Evolutionary conservation across 2,797 vertebrate species (phyloP), one percentile per base, ranked within the genome.

Genomic region (Semotilus atromaculatus): DNA sequence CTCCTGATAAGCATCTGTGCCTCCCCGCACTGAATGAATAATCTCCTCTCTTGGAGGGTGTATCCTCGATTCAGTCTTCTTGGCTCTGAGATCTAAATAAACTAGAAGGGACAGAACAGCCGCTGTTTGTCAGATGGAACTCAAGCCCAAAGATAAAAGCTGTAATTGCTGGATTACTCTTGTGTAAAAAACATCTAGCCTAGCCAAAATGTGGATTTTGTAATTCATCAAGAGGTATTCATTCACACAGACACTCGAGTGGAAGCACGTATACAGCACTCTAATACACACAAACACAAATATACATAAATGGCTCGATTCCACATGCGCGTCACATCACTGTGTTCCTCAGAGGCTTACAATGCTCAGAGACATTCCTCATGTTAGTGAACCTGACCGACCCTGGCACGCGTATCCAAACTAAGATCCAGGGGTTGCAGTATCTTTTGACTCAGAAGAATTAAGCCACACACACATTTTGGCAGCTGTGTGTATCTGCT

Each of bases 351-450:
- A 67, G 60, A 86, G 85, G 82, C 80, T 60, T 87, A 81, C 86
- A 81, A 86, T 85, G 88, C 75, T 89, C 75, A 82, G 82, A 85
- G 81, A 89, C 90, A 92, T 94, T 94, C 91, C 88, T 89, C 82
- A 67, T 89, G 89, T 88, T 89, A 92, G 87, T 89, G 84, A 92
- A 90, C 82, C 88, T 83, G 83, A 84, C 84, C 80, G 83, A 86
- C 91, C 91, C 89, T 92, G 87, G 89, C 89, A 86, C 75, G 88
- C 10, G 82, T 90, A 86, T 92, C 91, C 79, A 82, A 68, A 90
- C 86, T 84, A 80, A 58, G 81, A 89, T 85, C 88, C 85, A 85
- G 81, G n/a, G 79, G 87, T 88, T 90, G 88, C 75, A 79, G 76
- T 71, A 73, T 88, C 79, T 82, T 83, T 19, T 86, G 75, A 82